A percentile compares a stretch with the other conserved stretches of the same genome.
These are phyloP conservation scores for Arge pagana DNA, from an alignment of 2,888 invertebrate genomes.

Conservation along the genomic window DNA sequence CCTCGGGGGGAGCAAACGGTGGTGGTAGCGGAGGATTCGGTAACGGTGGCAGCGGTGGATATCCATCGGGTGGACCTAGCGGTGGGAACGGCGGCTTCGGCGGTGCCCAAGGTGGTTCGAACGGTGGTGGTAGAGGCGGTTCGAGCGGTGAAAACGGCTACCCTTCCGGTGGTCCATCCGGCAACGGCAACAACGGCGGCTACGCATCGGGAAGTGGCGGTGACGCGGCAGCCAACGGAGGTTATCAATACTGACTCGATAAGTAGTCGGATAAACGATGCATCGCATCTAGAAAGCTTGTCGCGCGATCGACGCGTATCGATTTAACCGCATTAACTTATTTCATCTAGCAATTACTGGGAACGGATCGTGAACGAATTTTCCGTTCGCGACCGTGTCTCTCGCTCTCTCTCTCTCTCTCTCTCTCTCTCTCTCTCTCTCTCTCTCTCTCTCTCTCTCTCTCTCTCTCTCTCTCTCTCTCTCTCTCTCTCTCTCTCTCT, in stretches of 20 bases:
- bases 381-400: no score
- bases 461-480: no score
- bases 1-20: constrained; percentile 34
- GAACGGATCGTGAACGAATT: no score
- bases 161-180: constrained; percentile 28
- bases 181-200: constrained; percentile 36
- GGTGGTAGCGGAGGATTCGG: constrained; percentile 23
- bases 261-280: constrained; percentile 6
- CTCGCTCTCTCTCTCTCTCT: no score
- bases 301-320: background rate
- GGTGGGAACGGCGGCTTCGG: constrained; percentile 25
- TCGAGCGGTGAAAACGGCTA: constrained; percentile 35
- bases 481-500: no score
- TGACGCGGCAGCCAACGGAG: constrained; percentile 52
- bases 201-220: constrained; percentile 53
- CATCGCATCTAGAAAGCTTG: background rate
- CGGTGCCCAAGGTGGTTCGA: background rate
- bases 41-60: constrained; percentile 33
- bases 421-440: no score
- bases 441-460: no score
- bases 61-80: constrained; percentile 36
- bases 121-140: constrained; percentile 28
- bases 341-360: constrained; percentile 1
- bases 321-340: background rate
- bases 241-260: constrained; percentile 53